These are phyloP conservation scores for Drosophila azteca DNA, from an alignment of 1,140 invertebrate species.

Conservation along the genomic window DNA sequence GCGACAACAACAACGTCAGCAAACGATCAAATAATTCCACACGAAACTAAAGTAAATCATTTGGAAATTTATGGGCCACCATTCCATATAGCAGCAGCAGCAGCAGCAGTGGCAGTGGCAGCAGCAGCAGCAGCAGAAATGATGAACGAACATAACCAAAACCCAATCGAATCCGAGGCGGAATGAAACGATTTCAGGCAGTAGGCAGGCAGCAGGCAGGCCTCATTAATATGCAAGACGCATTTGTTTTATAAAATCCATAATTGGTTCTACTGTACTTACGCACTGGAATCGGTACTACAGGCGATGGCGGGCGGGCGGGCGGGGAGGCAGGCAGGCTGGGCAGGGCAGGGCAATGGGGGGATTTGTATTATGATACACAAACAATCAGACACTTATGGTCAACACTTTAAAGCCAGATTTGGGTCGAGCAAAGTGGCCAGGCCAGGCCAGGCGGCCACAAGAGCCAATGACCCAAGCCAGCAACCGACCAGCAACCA, in stretches of 20 bases:
- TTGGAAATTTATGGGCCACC: constrained; percentile 81
- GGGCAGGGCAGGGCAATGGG: not conserved
- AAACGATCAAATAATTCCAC: constrained; percentile 83
- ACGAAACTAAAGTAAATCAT: constrained; percentile 83
- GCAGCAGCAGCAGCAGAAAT: constrained; percentile 7
- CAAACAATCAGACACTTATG: constrained; percentile 82
- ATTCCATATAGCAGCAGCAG: constrained; percentile 34
- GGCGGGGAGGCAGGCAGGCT: not conserved
- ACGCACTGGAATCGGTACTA: constrained; percentile 61
- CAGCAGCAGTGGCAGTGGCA: too few relatives aligned
- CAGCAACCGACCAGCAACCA: too few relatives aligned
- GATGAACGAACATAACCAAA: constrained; percentile 52
- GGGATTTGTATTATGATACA: constrained; percentile 77
- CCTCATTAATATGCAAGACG: constrained; percentile 77
- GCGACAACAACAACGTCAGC: constrained; percentile 19
- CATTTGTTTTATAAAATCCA: constrained; percentile 83
- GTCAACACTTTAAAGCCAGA: constrained; percentile 83
- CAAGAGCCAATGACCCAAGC: constrained; percentile 72
- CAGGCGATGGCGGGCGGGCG: constrained; percentile 14
- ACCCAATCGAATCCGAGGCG: constrained; percentile 10
- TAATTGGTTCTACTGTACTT: constrained; percentile 83
- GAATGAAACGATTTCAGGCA: constrained; percentile 25
- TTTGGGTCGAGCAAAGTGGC: constrained; percentile 67
- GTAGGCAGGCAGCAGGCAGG: not conserved
- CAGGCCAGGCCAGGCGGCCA: not conserved